Conservation (phyloP, 2,113 vertebrate species). For the Caretta caretta region DNA sequence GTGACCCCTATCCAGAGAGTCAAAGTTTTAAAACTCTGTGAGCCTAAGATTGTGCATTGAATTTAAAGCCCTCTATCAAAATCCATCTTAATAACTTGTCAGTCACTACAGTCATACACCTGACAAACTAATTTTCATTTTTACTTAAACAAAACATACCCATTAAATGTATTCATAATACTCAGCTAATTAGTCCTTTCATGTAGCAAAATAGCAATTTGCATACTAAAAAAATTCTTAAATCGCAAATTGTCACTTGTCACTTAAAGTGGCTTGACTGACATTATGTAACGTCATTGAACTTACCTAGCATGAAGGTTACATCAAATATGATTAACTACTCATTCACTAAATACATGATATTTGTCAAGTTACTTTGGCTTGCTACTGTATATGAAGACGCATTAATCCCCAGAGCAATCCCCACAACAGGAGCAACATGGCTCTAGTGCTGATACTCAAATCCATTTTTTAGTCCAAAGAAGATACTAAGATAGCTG, state of each 20-base stretch:
- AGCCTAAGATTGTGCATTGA: background rate
- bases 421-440: background rate
- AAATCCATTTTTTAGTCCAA: background rate
- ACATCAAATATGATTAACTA: background rate
- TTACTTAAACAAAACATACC: background rate
- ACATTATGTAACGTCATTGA: accelerated
- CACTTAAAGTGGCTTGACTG: background rate
- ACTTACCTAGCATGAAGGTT: background rate
- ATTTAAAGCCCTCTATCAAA: background rate
- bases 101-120: background rate
- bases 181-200: background rate
- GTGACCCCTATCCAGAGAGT: accelerated
- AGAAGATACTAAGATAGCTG: background rate
- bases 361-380: accelerated
- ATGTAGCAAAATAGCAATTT: background rate
- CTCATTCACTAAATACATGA: background rate
- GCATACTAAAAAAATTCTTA: background rate
- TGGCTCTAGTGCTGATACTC: background rate
- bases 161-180: background rate
- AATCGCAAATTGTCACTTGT: background rate
- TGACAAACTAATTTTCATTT: background rate
- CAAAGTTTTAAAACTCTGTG: background rate
- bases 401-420: background rate
- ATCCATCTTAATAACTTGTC: background rate
- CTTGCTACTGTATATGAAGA: background rate